phyloP scores from a whole-genome alignment of 2,797 vertebrate species.

The Coregonus sp. region DNA sequence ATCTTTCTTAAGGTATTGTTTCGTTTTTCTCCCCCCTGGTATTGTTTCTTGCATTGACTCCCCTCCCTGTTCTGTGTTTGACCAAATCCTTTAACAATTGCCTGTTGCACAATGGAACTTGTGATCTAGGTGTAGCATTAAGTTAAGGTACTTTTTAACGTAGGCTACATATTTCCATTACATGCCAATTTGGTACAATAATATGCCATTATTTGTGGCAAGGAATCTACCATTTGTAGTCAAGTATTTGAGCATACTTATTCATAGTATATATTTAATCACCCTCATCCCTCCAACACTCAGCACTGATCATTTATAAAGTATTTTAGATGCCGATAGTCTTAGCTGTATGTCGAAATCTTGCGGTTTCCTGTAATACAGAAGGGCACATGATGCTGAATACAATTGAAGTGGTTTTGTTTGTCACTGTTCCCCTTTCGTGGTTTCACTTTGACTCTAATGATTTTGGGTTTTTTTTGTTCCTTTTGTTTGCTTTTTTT shows the following conservation, averaged over 20 bases:
- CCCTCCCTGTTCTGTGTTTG: background rate
- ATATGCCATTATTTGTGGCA: conserved; percentile 2
- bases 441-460: conserved; percentile 30
- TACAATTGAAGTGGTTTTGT: conserved; percentile 33
- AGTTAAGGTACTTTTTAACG: background rate
- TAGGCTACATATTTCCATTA: background rate
- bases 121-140: background rate
- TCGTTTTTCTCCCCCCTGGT: conserved; percentile 5
- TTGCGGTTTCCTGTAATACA: conserved; percentile 30
- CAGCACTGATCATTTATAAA: background rate
- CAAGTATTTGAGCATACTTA: background rate
- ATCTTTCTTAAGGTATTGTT: conserved; percentile 24
- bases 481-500: conserved; percentile 32
- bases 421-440: conserved; percentile 41
- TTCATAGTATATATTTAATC: background rate
- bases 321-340: background rate
- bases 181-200: background rate
- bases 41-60: conserved; percentile 9
- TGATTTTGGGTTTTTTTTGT: conserved; percentile 40
- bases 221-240: background rate
- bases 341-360: background rate
- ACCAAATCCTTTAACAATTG: background rate
- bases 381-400: conserved; percentile 27
- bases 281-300: background rate
- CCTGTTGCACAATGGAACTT: background rate